These are phyloP conservation scores for Spea hammondii DNA, from an alignment of 2,797 vertebrate genomes.

Conservation along the genomic window DNA sequence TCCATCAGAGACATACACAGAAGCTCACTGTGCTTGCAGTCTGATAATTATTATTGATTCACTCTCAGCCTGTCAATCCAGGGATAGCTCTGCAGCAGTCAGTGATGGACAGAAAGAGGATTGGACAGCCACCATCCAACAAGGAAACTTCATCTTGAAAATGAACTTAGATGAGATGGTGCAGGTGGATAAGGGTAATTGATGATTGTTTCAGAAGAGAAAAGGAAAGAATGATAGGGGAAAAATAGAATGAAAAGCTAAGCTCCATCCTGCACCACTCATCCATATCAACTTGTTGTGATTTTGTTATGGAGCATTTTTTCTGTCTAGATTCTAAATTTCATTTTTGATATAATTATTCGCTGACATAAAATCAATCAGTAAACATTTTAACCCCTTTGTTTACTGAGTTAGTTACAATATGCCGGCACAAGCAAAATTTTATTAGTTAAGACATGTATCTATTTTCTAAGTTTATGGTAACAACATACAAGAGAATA, in stretches of 20 bases:
- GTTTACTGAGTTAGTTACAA: not conserved
- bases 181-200: constrained; percentile 89
- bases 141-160: constrained; percentile 85
- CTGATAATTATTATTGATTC: constrained; percentile 98
- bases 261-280: constrained; percentile 66
- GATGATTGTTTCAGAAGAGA: constrained; percentile 88
- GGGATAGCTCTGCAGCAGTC: constrained; percentile 72
- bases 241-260: constrained; percentile 60
- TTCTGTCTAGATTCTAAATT: not conserved
- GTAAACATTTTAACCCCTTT: not conserved
- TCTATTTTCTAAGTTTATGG: too few relatives aligned
- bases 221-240: constrained; percentile 66
- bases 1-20: constrained; percentile 74
- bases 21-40: constrained; percentile 75
- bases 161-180: constrained; percentile 88
- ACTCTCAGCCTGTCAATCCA: constrained; percentile 86
- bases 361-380: not conserved
- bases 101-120: constrained; percentile 88
- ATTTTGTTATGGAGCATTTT: not conserved
- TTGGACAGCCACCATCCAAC: constrained; percentile 86
- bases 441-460: too few relatives aligned
- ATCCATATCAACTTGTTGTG: constrained; percentile 14
- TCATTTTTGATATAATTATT: not conserved
- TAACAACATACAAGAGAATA: too few relatives aligned
- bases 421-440: not conserved